Evolutionary conservation across 2,888 invertebrate species (phyloP).

Genomic region (Stratiomys singularior): DNA sequence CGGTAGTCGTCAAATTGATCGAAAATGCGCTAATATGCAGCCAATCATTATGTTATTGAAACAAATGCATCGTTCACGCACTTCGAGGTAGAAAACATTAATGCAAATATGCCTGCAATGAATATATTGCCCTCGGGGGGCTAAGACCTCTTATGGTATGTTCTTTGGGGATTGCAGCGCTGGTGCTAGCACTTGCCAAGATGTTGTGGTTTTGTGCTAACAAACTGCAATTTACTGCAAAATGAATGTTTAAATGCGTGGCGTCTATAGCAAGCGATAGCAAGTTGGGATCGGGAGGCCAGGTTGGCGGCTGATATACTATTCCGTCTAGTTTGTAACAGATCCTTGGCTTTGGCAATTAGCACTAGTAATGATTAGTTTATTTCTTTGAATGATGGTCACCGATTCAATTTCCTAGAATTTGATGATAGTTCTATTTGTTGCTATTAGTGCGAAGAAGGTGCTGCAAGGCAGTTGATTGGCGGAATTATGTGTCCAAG

Average conservation of each 20-base stretch:
- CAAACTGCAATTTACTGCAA: slow-evolving; percentile 33
- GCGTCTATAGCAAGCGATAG: slow-evolving; percentile 7
- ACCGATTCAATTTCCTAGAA: slow-evolving; percentile 22
- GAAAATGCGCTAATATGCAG: slow-evolving; percentile 46
- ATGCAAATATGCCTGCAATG: slow-evolving; percentile 47
- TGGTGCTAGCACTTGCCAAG: background rate
- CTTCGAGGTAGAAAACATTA: slow-evolving; percentile 36
- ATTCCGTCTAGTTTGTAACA: slow-evolving; percentile 14
- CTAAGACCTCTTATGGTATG: slow-evolving; percentile 28
- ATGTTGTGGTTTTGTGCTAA: slow-evolving; percentile 16
- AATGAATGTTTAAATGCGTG: slow-evolving; percentile 19
- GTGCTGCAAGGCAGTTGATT: no score
- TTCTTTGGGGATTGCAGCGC: background rate
- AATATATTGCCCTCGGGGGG: slow-evolving; percentile 29
- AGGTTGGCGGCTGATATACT: background rate
- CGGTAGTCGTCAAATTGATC: slow-evolving; percentile 45
- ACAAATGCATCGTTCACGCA: slow-evolving; percentile 44
- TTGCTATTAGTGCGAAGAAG: background rate
- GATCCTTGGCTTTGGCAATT: slow-evolving; percentile 36
- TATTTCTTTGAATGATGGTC: slow-evolving; percentile 19
- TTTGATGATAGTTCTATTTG: slow-evolving; percentile 30
- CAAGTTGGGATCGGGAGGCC: background rate
- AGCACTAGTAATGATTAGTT: slow-evolving; percentile 38
- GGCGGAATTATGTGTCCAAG: no score
- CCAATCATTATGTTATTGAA: slow-evolving; percentile 44